phyloP scores from a whole-genome alignment of 2,888 invertebrate species.

The Patella ulyssiponensis region DNA sequence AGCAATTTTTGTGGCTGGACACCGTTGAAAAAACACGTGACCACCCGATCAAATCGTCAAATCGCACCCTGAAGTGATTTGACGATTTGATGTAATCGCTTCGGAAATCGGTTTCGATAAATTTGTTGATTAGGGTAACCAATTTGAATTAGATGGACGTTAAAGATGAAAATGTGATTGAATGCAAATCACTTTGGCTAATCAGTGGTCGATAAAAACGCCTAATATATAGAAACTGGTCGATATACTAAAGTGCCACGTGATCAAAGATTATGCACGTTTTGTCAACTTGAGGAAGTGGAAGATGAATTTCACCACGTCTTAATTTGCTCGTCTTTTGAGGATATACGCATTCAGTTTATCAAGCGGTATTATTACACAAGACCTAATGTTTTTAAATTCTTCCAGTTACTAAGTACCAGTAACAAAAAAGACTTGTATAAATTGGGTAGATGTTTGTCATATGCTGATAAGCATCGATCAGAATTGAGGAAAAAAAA shows the following conservation, averaged over 20 bases:
- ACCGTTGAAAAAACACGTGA: no score
- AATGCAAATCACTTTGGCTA: no score
- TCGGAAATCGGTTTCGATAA: no score
- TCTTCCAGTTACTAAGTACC: background rate
- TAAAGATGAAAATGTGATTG: no score
- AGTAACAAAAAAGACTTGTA: background rate
- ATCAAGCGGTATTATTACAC: background rate
- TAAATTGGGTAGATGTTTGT: background rate
- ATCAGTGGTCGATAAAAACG: no score
- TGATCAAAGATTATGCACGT: background rate
- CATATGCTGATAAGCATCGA: background rate
- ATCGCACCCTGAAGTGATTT: no score
- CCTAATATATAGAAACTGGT: background rate
- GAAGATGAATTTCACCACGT: constrained; percentile 2
- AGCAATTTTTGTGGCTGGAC: no score
- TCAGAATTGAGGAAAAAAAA: background rate
- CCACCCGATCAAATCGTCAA: no score
- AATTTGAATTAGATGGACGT: no score
- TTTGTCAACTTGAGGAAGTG: background rate
- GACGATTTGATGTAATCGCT: no score
- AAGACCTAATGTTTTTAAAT: background rate
- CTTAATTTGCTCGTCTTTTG: background rate
- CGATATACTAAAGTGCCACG: background rate
- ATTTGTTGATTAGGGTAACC: no score
- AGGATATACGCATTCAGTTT: background rate